A percentile compares a stretch with the other conserved stretches of the same genome.
These are phyloP conservation scores for Hirudinaria manillensis DNA, from an alignment of 2,888 invertebrate species.

Conservation along the genomic window DNA sequence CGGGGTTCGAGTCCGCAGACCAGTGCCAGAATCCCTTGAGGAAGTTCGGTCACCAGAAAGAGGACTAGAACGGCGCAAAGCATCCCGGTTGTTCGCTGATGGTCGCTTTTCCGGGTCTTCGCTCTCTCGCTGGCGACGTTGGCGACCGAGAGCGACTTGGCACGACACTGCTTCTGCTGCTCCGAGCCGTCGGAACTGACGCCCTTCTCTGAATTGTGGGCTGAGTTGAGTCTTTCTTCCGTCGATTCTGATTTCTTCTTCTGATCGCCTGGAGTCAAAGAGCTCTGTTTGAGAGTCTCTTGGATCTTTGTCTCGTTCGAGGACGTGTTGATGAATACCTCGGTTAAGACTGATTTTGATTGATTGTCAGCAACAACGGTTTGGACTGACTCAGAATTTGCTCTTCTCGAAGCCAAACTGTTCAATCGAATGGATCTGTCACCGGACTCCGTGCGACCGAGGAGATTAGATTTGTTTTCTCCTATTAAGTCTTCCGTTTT, in stretches of 20 bases:
- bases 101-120: slow-evolving; percentile 34
- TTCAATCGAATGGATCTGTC: not conserved
- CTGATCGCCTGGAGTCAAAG: not conserved
- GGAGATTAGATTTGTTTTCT: not conserved
- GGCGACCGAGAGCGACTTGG: not conserved
- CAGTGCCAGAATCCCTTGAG: slow-evolving; percentile 61
- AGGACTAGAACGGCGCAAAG: slow-evolving; percentile 74
- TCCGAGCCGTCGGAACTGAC: not conserved
- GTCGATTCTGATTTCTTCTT: no score
- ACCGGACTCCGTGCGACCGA: not conserved
- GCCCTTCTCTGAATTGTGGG: slow-evolving; percentile 41
- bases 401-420: not conserved
- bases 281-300: not conserved
- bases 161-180: not conserved
- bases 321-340: not conserved
- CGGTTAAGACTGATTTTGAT: not conserved
- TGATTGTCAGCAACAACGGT: not conserved
- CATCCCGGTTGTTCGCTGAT: slow-evolving; percentile 77
- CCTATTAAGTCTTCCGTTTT: slow-evolving; percentile 2
- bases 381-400: not conserved
- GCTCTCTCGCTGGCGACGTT: slow-evolving; percentile 1
- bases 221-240: slow-evolving; percentile 44
- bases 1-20: not conserved
- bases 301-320: not conserved
- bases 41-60: slow-evolving; percentile 81